Evolutionary conservation across 1,140 invertebrate species (phyloP).

Genomic region (Drosophila lini): DNA sequence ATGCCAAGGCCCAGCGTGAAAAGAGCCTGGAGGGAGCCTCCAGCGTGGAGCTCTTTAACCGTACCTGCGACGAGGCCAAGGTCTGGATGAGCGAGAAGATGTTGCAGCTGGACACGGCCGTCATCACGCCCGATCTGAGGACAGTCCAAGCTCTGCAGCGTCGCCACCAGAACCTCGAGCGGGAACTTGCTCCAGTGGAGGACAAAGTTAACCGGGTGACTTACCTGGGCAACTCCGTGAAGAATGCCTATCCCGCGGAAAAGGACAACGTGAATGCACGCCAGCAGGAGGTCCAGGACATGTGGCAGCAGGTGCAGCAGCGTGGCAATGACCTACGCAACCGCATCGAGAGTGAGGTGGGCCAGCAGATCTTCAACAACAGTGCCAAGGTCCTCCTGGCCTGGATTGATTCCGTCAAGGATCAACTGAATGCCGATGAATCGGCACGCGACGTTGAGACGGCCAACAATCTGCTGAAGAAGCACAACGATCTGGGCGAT

Average conservation of each 20-base stretch:
- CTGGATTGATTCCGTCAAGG: conserved; percentile 92
- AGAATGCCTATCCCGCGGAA: conserved; percentile 96
- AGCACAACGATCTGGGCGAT: conserved; percentile 95
- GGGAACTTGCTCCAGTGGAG: conserved; percentile 94
- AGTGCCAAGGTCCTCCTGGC: conserved; percentile 90
- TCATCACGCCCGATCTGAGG: conserved; percentile 93
- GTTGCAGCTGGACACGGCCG: conserved; percentile 91
- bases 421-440: conserved; percentile 92
- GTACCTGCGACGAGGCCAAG: conserved; percentile 95
- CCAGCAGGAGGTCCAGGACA: conserved; percentile 93
- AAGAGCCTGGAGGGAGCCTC: conserved; percentile 95
- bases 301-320: conserved; percentile 94
- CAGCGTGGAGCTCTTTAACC: conserved; percentile 96
- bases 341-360: conserved; percentile 95
- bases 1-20: conserved; percentile 95
- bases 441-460: conserved; percentile 94
- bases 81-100: conserved; percentile 98
- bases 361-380: conserved; percentile 97
- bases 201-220: conserved; percentile 94
- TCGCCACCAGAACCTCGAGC: conserved; percentile 94
- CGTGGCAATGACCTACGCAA: conserved; percentile 92
- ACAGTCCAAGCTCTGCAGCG: conserved; percentile 96
- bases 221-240: conserved; percentile 93
- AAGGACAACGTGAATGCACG: conserved; percentile 92
- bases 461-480: conserved; percentile 95